Base-by-base conservation (phyloP, 2,888 invertebrate genomes). In the Myathropa florea region DNA sequence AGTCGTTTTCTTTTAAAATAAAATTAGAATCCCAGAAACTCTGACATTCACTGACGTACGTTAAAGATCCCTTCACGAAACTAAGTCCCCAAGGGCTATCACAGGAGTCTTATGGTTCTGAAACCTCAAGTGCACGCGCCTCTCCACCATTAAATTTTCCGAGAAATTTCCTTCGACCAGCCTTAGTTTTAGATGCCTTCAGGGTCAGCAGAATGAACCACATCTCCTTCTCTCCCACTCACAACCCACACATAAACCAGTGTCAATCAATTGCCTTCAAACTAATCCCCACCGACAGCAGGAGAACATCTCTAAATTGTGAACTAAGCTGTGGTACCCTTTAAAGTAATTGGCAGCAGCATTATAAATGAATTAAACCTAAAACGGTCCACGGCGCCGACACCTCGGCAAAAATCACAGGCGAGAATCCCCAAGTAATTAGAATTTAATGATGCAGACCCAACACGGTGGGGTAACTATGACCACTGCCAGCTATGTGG, bases 321-420 rank as follows among this genome's bases (percentile, higher is more conserved):
- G 67, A 80, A 75, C 70, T 80, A 84, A 84, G 80, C 80, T 76
- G 10, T 33, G 84, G 60, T 67, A 28, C 61, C 61, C 76, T 76
- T 84, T 80, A 76, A 84, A 84, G 65, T 80, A 84, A 84, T 80
- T 84, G 80, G 71, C 84, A 67, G 61, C 3, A 2, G 61, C 80
- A 80, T 80, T 84, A 80, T 67, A 84, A 84, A 84, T 76, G 67
- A 84, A 84, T 84, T 80, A 84, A 84, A 84, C 55, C 71, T 21
- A 30, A 65, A 67, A 71, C 61, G 65, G 80, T 72, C 33, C 64
- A 36, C 65, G 57, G 70, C 28, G 68, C 78, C 59, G 21, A 79
- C 83, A 80, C 83, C 83, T 80, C 70, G 65, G 70, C 83, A 80
- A 79, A 75, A 84, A 80, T 84, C 83, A 84, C 80, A 76, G 67